These are phyloP conservation scores for Astyanax mexicanus DNA, from an alignment of 2,797 vertebrate genomes.

Conservation along the genomic window DNA sequence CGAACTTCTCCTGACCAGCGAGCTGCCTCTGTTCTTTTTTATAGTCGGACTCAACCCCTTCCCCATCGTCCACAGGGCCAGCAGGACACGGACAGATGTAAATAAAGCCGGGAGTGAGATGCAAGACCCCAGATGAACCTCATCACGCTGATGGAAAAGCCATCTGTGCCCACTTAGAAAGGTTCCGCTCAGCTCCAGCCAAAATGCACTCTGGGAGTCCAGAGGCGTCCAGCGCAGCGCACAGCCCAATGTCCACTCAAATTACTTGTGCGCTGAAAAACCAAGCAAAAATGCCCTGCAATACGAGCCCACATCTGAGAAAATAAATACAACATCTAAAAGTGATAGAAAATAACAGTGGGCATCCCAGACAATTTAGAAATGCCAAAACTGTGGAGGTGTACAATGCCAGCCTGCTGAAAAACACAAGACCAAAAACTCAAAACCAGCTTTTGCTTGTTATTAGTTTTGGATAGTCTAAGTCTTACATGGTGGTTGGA, in stretches of 20 bases:
- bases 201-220: conserved; percentile 20
- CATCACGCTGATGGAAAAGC: conserved; percentile 16
- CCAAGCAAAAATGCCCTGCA: background rate
- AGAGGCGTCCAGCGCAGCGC: background rate
- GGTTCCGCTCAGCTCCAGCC: conserved; percentile 17
- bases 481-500: too few species aligned
- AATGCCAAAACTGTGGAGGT: too few species aligned
- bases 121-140: conserved; percentile 16
- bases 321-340: background rate
- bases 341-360: too few species aligned
- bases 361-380: too few species aligned
- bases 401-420: too few species aligned
- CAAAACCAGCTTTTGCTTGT: too few species aligned
- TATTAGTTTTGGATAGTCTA: too few species aligned
- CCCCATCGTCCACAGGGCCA: background rate
- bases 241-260: background rate
- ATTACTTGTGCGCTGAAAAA: background rate
- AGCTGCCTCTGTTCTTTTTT: conserved; percentile 4
- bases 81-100: background rate
- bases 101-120: conserved; percentile 19
- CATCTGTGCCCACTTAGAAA: conserved; percentile 20
- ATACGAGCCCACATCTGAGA: background rate
- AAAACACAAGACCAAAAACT: too few species aligned
- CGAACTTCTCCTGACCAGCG: background rate
- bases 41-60: background rate